A percentile compares a stretch with the other conserved stretches of the same genome.
Evolutionary conservation across 2,797 vertebrate genomes (phyloP).

Genomic region (Glyptemys insculpta): DNA sequence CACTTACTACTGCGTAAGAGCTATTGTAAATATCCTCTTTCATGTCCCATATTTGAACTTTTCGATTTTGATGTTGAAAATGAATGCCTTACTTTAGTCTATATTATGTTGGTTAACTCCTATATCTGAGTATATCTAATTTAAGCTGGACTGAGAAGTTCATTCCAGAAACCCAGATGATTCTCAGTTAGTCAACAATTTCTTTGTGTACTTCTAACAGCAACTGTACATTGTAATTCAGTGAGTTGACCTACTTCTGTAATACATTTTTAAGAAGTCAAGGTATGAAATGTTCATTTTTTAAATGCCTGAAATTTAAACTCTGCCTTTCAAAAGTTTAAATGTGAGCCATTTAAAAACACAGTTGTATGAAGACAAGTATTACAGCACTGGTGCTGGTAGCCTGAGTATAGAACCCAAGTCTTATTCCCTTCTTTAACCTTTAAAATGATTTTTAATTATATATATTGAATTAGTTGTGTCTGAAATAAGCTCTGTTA

Average conservation of each 20-base stretch:
- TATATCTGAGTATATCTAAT: fast-evolving
- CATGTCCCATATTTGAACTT: fast-evolving
- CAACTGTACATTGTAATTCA: slow-evolving; percentile 23
- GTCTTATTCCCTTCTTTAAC: neutral
- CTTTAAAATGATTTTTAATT: neutral
- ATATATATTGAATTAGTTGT: neutral
- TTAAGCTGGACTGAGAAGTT: neutral
- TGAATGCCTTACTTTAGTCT: fast-evolving
- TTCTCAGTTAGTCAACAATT: neutral
- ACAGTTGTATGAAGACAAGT: neutral
- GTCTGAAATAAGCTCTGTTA: neutral
- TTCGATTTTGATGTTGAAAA: fast-evolving
- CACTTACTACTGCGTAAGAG: neutral
- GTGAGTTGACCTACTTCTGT: slow-evolving; percentile 44
- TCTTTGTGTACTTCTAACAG: neutral
- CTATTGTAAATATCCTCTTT: fast-evolving
- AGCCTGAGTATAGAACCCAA: neutral
- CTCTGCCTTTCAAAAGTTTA: slow-evolving; percentile 52
- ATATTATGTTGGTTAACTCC: neutral
- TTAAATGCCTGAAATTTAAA: slow-evolving; percentile 49
- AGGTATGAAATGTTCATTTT: slow-evolving; percentile 43
- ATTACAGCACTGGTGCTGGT: neutral
- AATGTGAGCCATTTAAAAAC: neutral
- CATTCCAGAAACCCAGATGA: neutral
- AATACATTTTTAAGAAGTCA: slow-evolving; percentile 45